Evolutionary conservation across 1,140 invertebrate species (phyloP).

Genomic region (Macrostomum lignano): DNA sequence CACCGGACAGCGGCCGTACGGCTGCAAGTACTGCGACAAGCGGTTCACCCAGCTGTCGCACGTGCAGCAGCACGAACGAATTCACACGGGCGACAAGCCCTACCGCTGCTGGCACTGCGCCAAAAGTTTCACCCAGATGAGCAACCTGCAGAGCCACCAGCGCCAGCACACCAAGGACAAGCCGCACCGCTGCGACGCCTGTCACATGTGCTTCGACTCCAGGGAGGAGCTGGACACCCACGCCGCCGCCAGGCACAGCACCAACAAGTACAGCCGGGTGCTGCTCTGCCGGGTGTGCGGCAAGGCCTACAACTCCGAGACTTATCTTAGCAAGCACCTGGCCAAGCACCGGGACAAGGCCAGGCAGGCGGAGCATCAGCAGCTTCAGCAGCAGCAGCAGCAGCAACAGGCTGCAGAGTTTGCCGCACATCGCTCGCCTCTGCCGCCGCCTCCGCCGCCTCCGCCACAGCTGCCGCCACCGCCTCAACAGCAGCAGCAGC

Average conservation of each 20-base stretch:
- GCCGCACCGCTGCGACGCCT: slow-evolving; percentile 1
- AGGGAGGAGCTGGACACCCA: slow-evolving; percentile 1
- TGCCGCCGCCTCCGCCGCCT: too few relatives aligned
- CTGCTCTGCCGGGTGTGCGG: slow-evolving; percentile 97
- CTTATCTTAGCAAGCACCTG: slow-evolving; percentile 91
- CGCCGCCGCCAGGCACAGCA: slow-evolving; percentile 1
- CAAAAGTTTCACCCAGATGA: slow-evolving; percentile 18
- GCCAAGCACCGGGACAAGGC: slow-evolving; percentile 63
- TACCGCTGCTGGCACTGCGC: not conserved
- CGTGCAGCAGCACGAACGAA: slow-evolving; percentile 88
- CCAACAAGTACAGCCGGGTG: slow-evolving; percentile 3
- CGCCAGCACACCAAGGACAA: slow-evolving; percentile 60
- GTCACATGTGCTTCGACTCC: slow-evolving; percentile 3
- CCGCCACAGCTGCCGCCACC: too few relatives aligned
- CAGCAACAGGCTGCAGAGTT: too few relatives aligned
- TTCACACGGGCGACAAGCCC: slow-evolving; percentile 71
- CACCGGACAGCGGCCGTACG: slow-evolving; percentile 63
- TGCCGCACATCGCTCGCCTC: too few relatives aligned
- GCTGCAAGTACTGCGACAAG: slow-evolving; percentile 80
- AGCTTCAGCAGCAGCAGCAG: too few relatives aligned
- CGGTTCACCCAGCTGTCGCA: slow-evolving; percentile 97
- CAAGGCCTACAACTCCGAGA: slow-evolving; percentile 94
- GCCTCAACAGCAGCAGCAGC: too few relatives aligned
- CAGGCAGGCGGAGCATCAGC: too few relatives aligned
- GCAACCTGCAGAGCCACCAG: slow-evolving; percentile 85